Base-by-base conservation (phyloP, 2,888 invertebrate genomes). In the Alloplasta piceator region DNA sequence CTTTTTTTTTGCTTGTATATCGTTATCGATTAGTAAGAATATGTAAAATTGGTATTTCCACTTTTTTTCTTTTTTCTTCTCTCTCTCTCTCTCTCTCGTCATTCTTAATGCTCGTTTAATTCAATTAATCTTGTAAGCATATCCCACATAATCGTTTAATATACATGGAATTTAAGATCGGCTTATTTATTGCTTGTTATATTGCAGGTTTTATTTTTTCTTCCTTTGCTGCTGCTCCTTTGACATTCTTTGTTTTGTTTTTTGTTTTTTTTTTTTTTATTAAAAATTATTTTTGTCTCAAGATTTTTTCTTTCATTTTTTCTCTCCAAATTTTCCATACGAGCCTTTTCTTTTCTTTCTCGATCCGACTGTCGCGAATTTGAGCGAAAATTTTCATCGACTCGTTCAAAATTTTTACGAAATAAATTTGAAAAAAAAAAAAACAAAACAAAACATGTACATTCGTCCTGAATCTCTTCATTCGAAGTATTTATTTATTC, bases 1-100 rank as follows among this genome's bases (percentile, higher is more conserved):
- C 74, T 74, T 78, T 86, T 80, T 82, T 82, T 74, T 80, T 66
- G 66, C 79, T 16, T 76, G 78, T 89, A 89, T 89, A 90, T 91
- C 88, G 86, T 89, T 90, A 91, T 91, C 87, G 89, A 89, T 91
- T 91, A 92, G 91, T 92, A 92, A 92, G 92, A 92, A 92, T 91
- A 91, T 92, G 92, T 92, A 92, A 92, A 92, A 92, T 92, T 90
- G 92, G 90, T 91, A 91, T 90, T 89, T 78, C 71, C 74, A 67
- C 50, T 66, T 74, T 75, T 70, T 70, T 87, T 82, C 84, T 85
- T 82, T 75, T 55, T 70, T 50, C 14, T 43, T 64, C 56, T 61
- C 60, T 85, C 83, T 81, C 79, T 83, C 26, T 64, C 56, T 61
- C 60, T 85, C 83, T 81, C 79, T 83, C 26, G 26, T 26, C 26